Evolutionary conservation across 2,888 invertebrate genomes (phyloP).

Genomic region (Rhamnusium bicolor): DNA sequence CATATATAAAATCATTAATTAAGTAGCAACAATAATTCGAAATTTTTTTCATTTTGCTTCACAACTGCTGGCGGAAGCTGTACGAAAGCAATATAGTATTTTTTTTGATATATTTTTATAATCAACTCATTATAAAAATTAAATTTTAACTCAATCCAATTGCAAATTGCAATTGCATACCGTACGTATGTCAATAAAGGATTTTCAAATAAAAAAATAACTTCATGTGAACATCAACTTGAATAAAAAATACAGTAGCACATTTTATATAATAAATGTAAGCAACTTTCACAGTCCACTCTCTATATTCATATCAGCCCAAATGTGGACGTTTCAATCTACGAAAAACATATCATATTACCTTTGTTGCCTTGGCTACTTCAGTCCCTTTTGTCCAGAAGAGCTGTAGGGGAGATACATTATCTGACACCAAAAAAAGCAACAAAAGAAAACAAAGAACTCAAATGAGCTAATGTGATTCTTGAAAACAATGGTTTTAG

Average conservation of each 20-base stretch:
- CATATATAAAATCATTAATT: too few species aligned
- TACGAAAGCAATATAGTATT: too few species aligned
- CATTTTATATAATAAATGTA: neutral
- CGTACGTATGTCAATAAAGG: too few species aligned
- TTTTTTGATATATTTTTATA: too few species aligned
- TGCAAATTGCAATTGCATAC: too few species aligned
- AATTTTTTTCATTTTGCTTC: too few species aligned
- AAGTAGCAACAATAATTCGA: too few species aligned
- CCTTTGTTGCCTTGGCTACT: constrained; percentile 36
- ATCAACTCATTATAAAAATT: too few species aligned
- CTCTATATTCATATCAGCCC: constrained; percentile 27
- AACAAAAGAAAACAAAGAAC: constrained; percentile 37
- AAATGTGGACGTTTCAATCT: constrained; percentile 46
- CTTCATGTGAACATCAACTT: neutral
- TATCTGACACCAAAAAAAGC: constrained; percentile 43
- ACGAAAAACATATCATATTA: constrained; percentile 49
- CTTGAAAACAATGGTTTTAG: constrained; percentile 11
- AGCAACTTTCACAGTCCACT: constrained; percentile 1
- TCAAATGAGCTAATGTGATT: constrained; percentile 25
- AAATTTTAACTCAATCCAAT: too few species aligned
- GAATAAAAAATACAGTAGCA: neutral
- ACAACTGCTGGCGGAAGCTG: too few species aligned
- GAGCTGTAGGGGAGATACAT: constrained; percentile 34
- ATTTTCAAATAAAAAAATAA: neutral
- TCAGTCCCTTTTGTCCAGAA: constrained; percentile 40